phyloP scores from a whole-genome alignment of 92 coral and sea anemone species.

The Umimayanthus chanpuru region DNA sequence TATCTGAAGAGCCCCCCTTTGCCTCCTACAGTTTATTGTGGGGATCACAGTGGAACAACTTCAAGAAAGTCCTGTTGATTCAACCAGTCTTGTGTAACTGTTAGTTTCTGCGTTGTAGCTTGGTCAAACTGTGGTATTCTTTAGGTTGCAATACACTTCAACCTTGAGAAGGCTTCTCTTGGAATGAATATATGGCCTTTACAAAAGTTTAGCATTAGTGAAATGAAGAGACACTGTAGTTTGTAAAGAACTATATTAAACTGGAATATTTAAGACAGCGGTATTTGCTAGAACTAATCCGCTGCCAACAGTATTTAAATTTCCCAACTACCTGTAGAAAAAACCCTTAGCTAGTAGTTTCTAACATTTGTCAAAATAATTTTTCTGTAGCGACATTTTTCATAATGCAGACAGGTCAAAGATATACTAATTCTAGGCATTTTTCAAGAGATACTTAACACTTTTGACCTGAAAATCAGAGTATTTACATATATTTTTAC shows the following conservation, averaged over 20 bases:
- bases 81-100: too few species aligned
- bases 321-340: background rate
- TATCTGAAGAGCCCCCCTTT: too few species aligned
- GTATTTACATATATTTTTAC: constrained; percentile 12
- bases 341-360: background rate
- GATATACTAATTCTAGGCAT: background rate
- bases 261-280: background rate
- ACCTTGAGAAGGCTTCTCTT: background rate
- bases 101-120: background rate
- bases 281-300: background rate
- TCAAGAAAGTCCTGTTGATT: background rate
- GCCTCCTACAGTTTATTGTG: background rate
- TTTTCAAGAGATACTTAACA: too few species aligned
- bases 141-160: background rate
- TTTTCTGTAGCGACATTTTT: background rate
- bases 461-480: background rate
- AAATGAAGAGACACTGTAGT: background rate
- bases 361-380: background rate
- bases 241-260: background rate
- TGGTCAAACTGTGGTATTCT: background rate
- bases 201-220: background rate
- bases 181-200: background rate
- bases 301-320: background rate
- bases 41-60: background rate
- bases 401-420: background rate